phyloP scores from a whole-genome alignment of 2,888 invertebrate species.

The Xanthorhoe spadicearia region DNA sequence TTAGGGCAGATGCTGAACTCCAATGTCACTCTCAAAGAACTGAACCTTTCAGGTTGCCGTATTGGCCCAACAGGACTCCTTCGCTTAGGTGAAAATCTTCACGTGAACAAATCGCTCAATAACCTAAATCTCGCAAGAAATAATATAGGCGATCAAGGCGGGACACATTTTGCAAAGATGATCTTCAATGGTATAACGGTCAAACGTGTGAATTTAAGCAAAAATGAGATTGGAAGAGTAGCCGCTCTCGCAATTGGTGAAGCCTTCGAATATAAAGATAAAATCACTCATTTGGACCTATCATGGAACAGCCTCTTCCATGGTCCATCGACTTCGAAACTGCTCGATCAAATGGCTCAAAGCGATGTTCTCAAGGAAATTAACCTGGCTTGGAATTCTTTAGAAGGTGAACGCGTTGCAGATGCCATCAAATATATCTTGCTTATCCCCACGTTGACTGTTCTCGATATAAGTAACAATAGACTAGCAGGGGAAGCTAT shows the following conservation, averaged over 20 bases:
- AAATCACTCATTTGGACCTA: slow-evolving; percentile 54
- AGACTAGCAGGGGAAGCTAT: slow-evolving; percentile 50
- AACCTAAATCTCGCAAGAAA: slow-evolving; percentile 53
- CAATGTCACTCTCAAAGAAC: slow-evolving; percentile 53
- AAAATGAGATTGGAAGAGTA: slow-evolving; percentile 50
- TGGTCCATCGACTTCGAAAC: slow-evolving; percentile 43
- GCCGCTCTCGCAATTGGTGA: slow-evolving; percentile 51
- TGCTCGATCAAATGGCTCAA: slow-evolving; percentile 49
- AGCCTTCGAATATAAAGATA: slow-evolving; percentile 49
- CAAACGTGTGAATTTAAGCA: slow-evolving; percentile 49
- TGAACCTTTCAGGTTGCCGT: slow-evolving; percentile 56
- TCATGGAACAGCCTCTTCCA: slow-evolving; percentile 57
- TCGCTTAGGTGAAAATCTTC: slow-evolving; percentile 47
- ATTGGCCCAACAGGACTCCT: slow-evolving; percentile 55
- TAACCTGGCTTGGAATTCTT: slow-evolving; percentile 55
- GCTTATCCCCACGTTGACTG: slow-evolving; percentile 45
- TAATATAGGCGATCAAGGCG: slow-evolving; percentile 55
- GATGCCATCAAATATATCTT: slow-evolving; percentile 48
- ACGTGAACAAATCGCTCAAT: slow-evolving; percentile 47
- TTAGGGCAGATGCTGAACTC: slow-evolving; percentile 53
- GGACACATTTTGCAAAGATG: slow-evolving; percentile 47
- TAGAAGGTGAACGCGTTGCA: slow-evolving; percentile 52
- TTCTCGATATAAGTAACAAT: slow-evolving; percentile 56
- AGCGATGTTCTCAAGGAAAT: slow-evolving; percentile 50
- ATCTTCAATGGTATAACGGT: slow-evolving; percentile 46